Conservation (phyloP, 2,888 invertebrate genomes). For the Spisula subtruncata region DNA sequence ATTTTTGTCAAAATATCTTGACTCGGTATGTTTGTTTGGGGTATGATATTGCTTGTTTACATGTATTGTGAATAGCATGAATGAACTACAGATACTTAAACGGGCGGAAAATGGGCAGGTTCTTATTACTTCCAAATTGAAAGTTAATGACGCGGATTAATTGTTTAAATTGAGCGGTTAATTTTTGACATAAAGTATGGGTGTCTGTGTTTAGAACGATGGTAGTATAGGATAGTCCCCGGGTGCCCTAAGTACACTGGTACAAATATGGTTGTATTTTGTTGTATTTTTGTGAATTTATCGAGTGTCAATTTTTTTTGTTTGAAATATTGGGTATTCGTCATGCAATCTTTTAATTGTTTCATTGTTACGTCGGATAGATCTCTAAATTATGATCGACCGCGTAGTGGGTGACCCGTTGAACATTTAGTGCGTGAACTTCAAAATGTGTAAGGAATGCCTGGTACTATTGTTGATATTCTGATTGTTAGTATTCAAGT, state of each 20-base stretch:
- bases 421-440: not conserved
- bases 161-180: constrained; percentile 56
- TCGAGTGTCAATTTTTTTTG: not conserved
- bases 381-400: not conserved
- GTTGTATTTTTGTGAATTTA: not conserved
- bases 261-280: not conserved
- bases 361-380: not conserved
- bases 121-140: constrained; percentile 47
- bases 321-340: not conserved
- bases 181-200: constrained; percentile 50
- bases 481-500: too few relatives aligned
- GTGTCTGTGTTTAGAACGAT: not conserved
- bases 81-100: not conserved
- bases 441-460: not conserved
- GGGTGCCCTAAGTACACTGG: not conserved
- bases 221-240: not conserved
- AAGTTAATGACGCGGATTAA: constrained; percentile 48
- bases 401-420: not conserved
- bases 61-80: not conserved
- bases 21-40: not conserved
- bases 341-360: constrained; percentile 6
- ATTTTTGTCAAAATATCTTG: not conserved
- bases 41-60: not conserved
- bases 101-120: constrained; percentile 27
- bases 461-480: not conserved